Percentiles rank a stretch among this genome's conserved stretches.
phyloP scores from a whole-genome alignment of 2,888 invertebrate genomes.

The Idaea straminata region DNA sequence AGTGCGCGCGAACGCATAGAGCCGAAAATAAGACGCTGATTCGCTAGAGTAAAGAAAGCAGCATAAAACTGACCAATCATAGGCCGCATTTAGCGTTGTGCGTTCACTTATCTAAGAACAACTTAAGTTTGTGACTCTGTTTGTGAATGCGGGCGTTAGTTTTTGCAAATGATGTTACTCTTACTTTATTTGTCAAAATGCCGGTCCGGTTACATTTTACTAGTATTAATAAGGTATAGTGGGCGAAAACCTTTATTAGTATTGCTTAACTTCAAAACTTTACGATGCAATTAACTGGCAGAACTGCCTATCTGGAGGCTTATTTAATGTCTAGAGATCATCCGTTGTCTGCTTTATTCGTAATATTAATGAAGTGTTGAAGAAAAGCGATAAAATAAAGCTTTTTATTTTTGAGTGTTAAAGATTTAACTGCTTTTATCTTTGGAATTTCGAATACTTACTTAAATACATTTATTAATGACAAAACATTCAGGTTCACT shows the following conservation, averaged over 20 bases:
- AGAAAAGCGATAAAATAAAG: neutral
- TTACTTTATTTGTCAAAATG: too few species aligned
- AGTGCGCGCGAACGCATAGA: too few species aligned
- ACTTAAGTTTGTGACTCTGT: too few species aligned
- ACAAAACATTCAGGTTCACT: too few species aligned
- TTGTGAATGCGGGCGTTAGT: too few species aligned
- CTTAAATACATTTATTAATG: too few species aligned
- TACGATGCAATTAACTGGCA: constrained; percentile 24
- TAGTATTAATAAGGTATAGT: neutral
- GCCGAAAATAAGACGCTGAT: too few species aligned
- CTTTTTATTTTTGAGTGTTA: neutral
- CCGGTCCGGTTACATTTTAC: neutral
- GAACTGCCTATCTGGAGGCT: constrained; percentile 14
- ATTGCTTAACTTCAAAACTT: constrained; percentile 11
- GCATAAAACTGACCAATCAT: too few species aligned
- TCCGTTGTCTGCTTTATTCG: constrained; percentile 13
- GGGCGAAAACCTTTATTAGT: neutral
- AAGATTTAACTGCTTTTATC: neutral
- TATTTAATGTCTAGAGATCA: constrained; percentile 22
- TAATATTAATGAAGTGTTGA: neutral
- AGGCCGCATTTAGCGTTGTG: too few species aligned
- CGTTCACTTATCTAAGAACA: too few species aligned
- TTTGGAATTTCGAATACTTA: neutral
- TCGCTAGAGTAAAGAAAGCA: too few species aligned
- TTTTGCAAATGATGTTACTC: too few species aligned